Evolutionary conservation across 2,797 vertebrate species (phyloP).

Genomic region (Melanotaenia pygmaea): DNA sequence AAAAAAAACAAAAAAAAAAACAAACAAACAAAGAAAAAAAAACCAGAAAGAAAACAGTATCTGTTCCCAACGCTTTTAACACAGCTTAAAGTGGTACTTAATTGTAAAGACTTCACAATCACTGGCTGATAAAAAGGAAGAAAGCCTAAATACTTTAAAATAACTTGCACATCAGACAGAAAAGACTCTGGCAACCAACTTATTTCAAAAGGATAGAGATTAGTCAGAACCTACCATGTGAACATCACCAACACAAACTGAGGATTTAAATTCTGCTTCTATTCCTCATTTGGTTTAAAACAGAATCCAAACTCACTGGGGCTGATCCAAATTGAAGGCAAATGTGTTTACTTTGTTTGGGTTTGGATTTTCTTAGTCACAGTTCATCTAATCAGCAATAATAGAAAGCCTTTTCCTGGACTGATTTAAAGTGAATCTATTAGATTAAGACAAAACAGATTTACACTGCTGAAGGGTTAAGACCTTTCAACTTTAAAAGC

Average conservation of each 20-base stretch:
- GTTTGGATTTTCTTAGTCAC: conserved; percentile 50
- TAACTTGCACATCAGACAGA: conserved; percentile 11
- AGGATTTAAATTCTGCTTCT: conserved; percentile 22
- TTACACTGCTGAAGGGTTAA: conserved; percentile 33
- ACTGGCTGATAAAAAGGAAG: conserved; percentile 50
- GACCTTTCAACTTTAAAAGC: conserved; percentile 37
- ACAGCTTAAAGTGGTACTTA: conserved; percentile 54
- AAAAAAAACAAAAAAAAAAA: too few relatives aligned
- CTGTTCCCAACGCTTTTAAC: conserved; percentile 49
- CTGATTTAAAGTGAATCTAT: conserved; percentile 54
- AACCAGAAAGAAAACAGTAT: conserved; percentile 21
- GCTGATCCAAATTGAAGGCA: conserved; percentile 30
- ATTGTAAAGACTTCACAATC: conserved; percentile 49
- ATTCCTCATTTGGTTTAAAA: conserved; percentile 27
- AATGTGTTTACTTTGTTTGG: conserved; percentile 48
- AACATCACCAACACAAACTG: conserved; percentile 21
- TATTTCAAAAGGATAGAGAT: conserved; percentile 16
- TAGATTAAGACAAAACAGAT: conserved; percentile 52
- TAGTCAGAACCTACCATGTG: conserved; percentile 15
- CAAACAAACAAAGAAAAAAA: too few relatives aligned
- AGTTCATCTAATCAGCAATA: conserved; percentile 59
- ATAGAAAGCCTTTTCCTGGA: conserved; percentile 39
- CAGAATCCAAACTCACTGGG: conserved; percentile 23
- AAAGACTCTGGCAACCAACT: conserved; percentile 16
- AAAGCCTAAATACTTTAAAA: conserved; percentile 30